Evolutionary conservation across 2,113 vertebrate species (phyloP).

Genomic region (Mohoua ochrocephala): DNA sequence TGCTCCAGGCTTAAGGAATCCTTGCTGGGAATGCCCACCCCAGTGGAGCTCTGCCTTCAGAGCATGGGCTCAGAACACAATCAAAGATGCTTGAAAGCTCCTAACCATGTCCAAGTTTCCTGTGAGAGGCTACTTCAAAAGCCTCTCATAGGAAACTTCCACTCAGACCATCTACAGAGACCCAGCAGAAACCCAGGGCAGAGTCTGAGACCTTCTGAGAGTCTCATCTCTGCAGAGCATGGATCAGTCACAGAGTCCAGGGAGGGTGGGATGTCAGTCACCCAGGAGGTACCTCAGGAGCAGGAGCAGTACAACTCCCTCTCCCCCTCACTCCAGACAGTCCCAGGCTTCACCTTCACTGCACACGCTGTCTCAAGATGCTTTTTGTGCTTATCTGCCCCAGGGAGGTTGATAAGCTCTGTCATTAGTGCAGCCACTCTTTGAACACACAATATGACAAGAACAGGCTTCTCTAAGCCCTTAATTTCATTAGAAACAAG

Average conservation of each 20-base stretch:
- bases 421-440: background rate
- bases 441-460: background rate
- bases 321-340: rapidly evolving
- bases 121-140: background rate
- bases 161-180: background rate
- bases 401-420: background rate
- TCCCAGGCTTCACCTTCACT: background rate
- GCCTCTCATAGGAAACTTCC: background rate
- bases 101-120: background rate
- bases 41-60: background rate
- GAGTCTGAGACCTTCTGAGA: background rate
- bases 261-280: background rate
- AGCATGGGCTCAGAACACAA: background rate
- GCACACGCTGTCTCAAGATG: background rate
- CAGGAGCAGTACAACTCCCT: background rate
- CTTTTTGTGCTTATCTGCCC: background rate
- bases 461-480: background rate
- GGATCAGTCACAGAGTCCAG: background rate
- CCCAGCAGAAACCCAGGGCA: background rate
- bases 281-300: background rate
- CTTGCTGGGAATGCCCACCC: background rate
- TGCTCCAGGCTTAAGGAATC: background rate
- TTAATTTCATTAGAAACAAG: background rate
- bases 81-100: background rate
- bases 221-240: rapidly evolving